phyloP scores from a whole-genome alignment of 2,888 invertebrate genomes.

The Dione juno region DNA sequence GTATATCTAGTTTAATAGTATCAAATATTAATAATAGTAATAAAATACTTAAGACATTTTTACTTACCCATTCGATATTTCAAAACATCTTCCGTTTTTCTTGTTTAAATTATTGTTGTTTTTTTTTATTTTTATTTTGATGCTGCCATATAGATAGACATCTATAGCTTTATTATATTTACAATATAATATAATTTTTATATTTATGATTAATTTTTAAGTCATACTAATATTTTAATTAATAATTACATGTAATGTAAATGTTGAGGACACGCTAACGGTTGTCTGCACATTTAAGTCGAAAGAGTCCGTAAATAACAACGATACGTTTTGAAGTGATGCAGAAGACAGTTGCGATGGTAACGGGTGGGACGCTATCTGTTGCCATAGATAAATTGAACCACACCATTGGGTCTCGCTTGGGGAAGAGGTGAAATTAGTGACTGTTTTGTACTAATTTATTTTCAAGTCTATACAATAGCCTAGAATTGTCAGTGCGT shows the following conservation, averaged over 20 bases:
- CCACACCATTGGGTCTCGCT: slow-evolving; percentile 10
- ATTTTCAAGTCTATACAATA: neutral
- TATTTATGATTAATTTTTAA: neutral
- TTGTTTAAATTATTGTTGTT: neutral
- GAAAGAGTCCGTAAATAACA: slow-evolving; percentile 26
- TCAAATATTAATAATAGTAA: neutral
- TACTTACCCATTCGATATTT: neutral
- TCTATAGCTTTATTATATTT: neutral
- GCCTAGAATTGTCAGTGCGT: too few relatives aligned
- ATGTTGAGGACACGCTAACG: neutral
- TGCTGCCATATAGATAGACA: neutral
- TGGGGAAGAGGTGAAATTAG: neutral
- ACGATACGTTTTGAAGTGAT: slow-evolving; percentile 27
- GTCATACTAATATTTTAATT: neutral
- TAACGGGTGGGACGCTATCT: slow-evolving; percentile 61
- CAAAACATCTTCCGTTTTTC: neutral
- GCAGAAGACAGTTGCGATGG: slow-evolving; percentile 59
- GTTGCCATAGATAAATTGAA: slow-evolving; percentile 56
- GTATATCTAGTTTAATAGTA: neutral
- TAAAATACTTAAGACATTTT: neutral
- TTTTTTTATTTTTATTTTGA: neutral
- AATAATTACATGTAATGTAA: too few relatives aligned
- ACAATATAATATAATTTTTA: neutral
- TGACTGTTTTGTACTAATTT: neutral
- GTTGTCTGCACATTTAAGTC: slow-evolving; percentile 12